Conservation (phyloP, 2,797 vertebrate species). For the Ctenopoma multispine region DNA sequence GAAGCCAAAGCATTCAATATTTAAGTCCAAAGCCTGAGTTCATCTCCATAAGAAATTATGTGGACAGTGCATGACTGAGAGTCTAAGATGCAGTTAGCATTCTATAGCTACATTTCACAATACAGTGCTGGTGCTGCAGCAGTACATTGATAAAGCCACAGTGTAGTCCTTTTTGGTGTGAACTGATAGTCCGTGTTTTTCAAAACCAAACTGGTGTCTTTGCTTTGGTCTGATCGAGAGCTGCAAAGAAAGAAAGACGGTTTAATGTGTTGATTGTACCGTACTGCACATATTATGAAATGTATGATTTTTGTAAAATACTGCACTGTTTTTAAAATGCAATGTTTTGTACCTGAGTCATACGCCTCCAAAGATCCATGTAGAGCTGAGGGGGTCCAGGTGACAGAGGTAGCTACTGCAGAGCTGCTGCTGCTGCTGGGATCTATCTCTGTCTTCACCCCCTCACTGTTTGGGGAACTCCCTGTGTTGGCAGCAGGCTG, state of each 20-base stretch:
- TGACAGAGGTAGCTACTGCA: conserved; percentile 83
- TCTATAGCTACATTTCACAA: conserved; percentile 59
- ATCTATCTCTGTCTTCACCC: conserved; percentile 89
- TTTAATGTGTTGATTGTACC: background rate
- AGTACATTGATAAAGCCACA: conserved; percentile 47
- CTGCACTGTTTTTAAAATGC: background rate
- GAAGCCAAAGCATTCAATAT: conserved; percentile 54
- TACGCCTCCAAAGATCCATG: conserved; percentile 94
- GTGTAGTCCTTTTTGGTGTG: conserved; percentile 58
- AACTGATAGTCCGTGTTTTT: conserved; percentile 56
- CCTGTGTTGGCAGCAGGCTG: conserved; percentile 85
- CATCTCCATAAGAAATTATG: conserved; percentile 42
- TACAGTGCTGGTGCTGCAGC: conserved; percentile 73
- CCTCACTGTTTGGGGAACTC: conserved; percentile 86
- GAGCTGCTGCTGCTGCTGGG: conserved; percentile 73
- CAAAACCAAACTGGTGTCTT: conserved; percentile 94
- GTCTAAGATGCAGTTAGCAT: conserved; percentile 55
- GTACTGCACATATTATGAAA: background rate
- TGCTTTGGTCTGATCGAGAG: conserved; percentile 92
- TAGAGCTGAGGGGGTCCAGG: conserved; percentile 90
- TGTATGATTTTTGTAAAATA: background rate
- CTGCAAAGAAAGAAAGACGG: conserved; percentile 74
- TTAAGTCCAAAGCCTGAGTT: conserved; percentile 74
- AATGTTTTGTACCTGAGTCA: conserved; percentile 86
- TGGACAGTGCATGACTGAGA: conserved; percentile 63